A percentile compares a stretch with the other conserved stretches of the same genome.
These are phyloP conservation scores for Sternotherus odoratus DNA, from an alignment of 2,797 vertebrate species.

Conservation along the genomic window DNA sequence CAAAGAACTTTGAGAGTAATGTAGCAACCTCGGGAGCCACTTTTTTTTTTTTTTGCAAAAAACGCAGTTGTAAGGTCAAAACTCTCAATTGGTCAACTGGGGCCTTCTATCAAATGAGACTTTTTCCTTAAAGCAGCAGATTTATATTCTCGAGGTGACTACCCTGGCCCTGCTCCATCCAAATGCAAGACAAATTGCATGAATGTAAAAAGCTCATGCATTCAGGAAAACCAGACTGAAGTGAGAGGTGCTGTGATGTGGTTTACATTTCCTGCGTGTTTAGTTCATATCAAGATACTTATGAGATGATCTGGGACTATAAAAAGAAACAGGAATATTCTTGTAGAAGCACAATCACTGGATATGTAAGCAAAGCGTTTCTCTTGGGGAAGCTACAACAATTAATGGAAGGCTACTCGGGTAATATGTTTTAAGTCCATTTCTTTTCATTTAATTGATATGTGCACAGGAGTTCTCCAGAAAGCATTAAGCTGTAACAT, in stretches of 20 bases:
- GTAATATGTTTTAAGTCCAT: background rate
- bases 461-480: background rate
- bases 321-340: background rate
- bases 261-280: background rate
- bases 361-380: fast-evolving
- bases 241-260: background rate
- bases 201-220: background rate
- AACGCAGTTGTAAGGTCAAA: background rate
- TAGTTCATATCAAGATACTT: background rate
- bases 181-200: fast-evolving
- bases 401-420: background rate
- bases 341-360: background rate
- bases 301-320: background rate
- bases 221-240: background rate
- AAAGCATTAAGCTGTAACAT: background rate
- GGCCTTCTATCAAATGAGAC: background rate
- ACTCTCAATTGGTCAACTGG: fast-evolving
- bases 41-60: background rate
- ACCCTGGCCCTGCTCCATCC: fast-evolving
- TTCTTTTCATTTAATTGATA: background rate
- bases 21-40: background rate
- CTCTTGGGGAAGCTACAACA: background rate
- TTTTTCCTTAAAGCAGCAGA: background rate
- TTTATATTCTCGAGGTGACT: background rate
- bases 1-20: background rate